Conservation (phyloP, 2,113 vertebrate species). For the Saguinus midas region DNA sequence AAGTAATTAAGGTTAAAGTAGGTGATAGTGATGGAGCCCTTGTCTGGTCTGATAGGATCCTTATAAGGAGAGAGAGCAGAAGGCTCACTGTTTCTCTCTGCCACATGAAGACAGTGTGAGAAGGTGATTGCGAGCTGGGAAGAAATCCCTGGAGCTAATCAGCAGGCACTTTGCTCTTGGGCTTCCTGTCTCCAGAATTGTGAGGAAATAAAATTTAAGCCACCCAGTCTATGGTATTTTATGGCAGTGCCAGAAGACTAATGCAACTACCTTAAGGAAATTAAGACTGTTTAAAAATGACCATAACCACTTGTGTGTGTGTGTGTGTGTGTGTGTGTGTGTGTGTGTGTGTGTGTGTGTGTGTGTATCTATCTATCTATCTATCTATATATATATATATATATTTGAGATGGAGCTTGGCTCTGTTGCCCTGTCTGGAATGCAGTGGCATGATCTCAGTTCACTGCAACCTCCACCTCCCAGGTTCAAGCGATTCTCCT, state of each 20-base stretch:
- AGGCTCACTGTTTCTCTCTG: background rate
- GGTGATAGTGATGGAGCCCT: background rate
- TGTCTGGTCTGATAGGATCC: too few relatives aligned
- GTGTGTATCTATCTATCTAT: too few relatives aligned
- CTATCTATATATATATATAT: too few relatives aligned
- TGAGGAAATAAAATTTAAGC: too few relatives aligned
- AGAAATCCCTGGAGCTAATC: background rate
- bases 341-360: too few relatives aligned
- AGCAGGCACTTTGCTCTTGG: background rate
- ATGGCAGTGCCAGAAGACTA: background rate
- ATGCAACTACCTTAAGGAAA: background rate
- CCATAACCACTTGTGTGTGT: too few relatives aligned
- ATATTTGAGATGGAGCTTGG: too few relatives aligned
- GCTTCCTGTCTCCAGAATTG: background rate
- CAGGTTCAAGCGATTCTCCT: too few relatives aligned
- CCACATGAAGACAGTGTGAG: background rate
- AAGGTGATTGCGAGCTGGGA: background rate
- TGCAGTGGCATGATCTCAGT: too few relatives aligned
- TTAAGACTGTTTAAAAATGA: background rate
- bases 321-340: too few relatives aligned
- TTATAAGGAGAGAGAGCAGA: rapidly evolving
- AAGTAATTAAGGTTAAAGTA: background rate
- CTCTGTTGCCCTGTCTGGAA: too few relatives aligned
- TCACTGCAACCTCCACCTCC: too few relatives aligned
- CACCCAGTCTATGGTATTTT: background rate